Base-by-base conservation (phyloP, 2,113 vertebrate species). In the Serranochromis macrocephalus region DNA sequence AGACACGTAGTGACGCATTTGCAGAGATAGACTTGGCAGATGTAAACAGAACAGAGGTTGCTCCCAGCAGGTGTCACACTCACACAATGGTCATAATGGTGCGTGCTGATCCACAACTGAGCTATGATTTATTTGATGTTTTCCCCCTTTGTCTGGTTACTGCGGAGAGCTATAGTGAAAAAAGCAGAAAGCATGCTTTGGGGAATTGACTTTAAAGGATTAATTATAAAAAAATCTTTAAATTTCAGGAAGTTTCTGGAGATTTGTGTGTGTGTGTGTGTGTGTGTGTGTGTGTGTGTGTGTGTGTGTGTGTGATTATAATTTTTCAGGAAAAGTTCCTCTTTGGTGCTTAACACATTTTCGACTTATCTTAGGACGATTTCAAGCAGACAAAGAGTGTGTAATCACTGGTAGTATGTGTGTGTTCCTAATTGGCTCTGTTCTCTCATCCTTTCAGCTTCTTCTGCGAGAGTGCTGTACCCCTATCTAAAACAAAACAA, bases 21-120 rank as follows among this genome's bases (percentile, higher is more conserved):
- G 82, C 78, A 42, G 87, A 89, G 88, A 88, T 87, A 40, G 87
- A 84, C 80, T 83, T 55, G 87, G 83, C 88, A 81, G 92, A 87
- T 91, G 91, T 92, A 90, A 94, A 93, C 92, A 94, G 82, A 89
- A 16, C 84, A 85, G 91, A 85, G 82, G 92, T 92, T 91, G 83
- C 82, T 91, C 91, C 92, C 91, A 92, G 92, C 94, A 94, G 95
- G 95, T 95, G 95, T 95, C 92, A 93, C 88, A 92, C 90, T 93
- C 84, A 90, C 87, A 93, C 90, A 93, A 94, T 92, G 63, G 90
- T 88, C 80, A 7, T 61, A 40, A 79, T 79, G 36, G 49, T 24
- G 55, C 42, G 31, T 49, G 63, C 26, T 49, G 83, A 36, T 49
- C 38, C 80, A 68, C 80, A 86, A 14, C 63, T 81, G 55, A 81